Conservation (phyloP, 2,888 invertebrate genomes). For the Protodeltote pygarga region DNA sequence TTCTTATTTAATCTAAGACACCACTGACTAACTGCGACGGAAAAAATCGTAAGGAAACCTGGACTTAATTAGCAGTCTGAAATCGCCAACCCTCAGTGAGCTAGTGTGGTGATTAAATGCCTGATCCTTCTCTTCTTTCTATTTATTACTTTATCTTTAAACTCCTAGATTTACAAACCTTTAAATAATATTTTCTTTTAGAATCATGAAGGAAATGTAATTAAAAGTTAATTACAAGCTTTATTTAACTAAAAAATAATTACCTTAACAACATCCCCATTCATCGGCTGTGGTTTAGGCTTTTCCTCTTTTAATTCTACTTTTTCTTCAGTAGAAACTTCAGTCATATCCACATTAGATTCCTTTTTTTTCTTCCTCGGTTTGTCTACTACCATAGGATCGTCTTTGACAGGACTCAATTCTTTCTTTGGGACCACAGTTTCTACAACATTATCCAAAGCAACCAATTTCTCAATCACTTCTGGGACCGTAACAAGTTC, state of each 20-base stretch:
- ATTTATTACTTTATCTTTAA: no score
- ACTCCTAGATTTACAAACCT: no score
- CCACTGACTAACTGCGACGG: no score
- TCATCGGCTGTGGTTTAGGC: conserved; percentile 65
- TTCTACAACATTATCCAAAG: conserved; percentile 34
- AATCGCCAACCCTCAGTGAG: no score
- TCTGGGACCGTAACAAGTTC: conserved; percentile 39
- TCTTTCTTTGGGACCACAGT: conserved; percentile 44
- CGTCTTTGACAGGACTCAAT: conserved; percentile 55
- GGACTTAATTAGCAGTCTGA: no score
- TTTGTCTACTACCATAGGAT: conserved; percentile 49
- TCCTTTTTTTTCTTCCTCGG: conserved; percentile 43
- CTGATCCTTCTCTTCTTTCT: no score
- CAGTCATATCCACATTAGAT: conserved; percentile 69
- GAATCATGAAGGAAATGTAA: no score
- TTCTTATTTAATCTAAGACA: no score
- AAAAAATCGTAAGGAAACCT: no score
- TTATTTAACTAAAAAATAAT: conserved; percentile 11
- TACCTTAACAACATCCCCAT: conserved; percentile 78
- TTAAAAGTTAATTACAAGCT: no score
- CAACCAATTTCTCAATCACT: conserved; percentile 43
- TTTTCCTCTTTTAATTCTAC: conserved; percentile 62
- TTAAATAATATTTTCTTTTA: no score
- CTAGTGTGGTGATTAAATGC: no score
- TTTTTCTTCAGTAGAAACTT: conserved; percentile 63